Conservation (phyloP, 1,140 invertebrate genomes). For the Carposina sasakii region DNA sequence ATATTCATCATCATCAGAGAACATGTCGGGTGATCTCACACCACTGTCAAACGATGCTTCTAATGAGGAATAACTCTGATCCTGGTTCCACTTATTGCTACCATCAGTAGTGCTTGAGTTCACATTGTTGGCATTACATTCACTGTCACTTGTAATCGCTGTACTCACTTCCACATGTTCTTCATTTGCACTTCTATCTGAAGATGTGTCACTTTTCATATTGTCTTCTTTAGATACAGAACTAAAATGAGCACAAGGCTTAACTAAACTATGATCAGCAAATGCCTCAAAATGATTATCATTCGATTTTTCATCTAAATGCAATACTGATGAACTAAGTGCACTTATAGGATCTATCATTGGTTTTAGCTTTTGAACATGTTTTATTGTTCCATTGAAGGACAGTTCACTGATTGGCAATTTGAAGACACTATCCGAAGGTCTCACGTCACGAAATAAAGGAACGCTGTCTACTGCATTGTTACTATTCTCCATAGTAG, state of each 20-base stretch:
- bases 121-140: slow-evolving; percentile 32
- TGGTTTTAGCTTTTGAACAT: slow-evolving; percentile 63
- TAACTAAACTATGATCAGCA: neutral
- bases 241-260: too few species aligned
- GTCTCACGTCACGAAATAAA: slow-evolving; percentile 46
- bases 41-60: slow-evolving; percentile 67
- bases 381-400: slow-evolving; percentile 67
- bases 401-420: slow-evolving; percentile 63
- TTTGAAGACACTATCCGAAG: slow-evolving; percentile 56
- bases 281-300: slow-evolving; percentile 4
- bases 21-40: slow-evolving; percentile 73
- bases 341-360: slow-evolving; percentile 60
- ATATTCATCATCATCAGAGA: slow-evolving; percentile 70
- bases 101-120: slow-evolving; percentile 21
- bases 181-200: slow-evolving; percentile 26
- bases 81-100: slow-evolving; percentile 50
- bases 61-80: slow-evolving; percentile 58
- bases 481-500: slow-evolving; percentile 70
- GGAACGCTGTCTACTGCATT: slow-evolving; percentile 66
- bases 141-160: slow-evolving; percentile 42
- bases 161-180: too few species aligned
- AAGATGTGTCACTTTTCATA: neutral
- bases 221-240: neutral
- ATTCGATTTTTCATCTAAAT: slow-evolving; percentile 31
- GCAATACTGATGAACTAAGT: slow-evolving; percentile 38